A percentile compares a stretch with the other conserved stretches of the same genome.
Conservation (phyloP, 2,888 invertebrate species). For the Stenotaenia linearis region DNA sequence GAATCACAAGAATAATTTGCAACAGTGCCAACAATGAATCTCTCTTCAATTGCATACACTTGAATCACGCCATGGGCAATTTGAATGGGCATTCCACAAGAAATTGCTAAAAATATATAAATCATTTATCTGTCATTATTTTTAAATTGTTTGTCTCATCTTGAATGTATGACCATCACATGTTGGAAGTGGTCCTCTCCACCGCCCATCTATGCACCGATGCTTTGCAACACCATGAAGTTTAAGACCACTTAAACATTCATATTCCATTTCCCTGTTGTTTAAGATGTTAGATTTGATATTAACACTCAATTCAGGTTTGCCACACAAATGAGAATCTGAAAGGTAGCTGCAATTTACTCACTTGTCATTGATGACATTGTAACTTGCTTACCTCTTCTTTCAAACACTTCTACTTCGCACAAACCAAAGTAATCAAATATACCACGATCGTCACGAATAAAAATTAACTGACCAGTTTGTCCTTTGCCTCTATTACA, state of each 20-base stretch:
- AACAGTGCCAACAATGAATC: constrained; percentile 30
- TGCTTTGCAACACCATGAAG: neutral
- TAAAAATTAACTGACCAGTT: constrained; percentile 43
- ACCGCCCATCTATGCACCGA: constrained; percentile 8
- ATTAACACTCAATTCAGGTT: neutral
- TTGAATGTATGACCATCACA: neutral
- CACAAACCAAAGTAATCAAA: constrained; percentile 45
- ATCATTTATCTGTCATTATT: too few species aligned
- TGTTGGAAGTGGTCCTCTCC: neutral
- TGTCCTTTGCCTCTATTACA: constrained; percentile 43
- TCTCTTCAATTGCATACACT: neutral
- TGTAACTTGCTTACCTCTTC: constrained; percentile 42
- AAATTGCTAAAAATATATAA: neutral
- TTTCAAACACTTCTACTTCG: constrained; percentile 44
- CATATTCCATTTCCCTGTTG: neutral
- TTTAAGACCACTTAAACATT: neutral
- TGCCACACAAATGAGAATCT: neutral
- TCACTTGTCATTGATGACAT: too few species aligned
- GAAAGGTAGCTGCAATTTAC: too few species aligned
- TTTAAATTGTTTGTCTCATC: neutral
- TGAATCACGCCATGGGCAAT: constrained; percentile 14
- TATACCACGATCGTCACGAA: constrained; percentile 43
- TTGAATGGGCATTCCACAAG: neutral
- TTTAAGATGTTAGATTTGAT: neutral
- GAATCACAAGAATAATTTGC: constrained; percentile 34